Evolutionary conservation across 2,888 invertebrate species (phyloP).

Genomic region (Nysson spinosus): DNA sequence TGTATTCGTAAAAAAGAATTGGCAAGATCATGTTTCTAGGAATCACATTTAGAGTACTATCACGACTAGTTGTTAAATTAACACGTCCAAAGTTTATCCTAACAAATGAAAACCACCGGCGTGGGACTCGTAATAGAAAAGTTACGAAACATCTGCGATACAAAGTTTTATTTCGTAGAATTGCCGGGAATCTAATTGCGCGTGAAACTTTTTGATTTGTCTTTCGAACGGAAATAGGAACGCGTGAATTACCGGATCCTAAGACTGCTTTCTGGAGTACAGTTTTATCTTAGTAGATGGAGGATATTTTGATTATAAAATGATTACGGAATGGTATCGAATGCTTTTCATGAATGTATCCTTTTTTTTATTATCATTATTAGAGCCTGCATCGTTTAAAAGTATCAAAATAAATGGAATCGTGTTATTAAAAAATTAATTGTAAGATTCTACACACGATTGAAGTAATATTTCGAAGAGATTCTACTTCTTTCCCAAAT

Average conservation of each 20-base stretch:
- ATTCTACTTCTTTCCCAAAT: too few species aligned
- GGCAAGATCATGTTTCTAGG: slow-evolving; percentile 66
- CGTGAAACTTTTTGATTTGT: slow-evolving; percentile 34
- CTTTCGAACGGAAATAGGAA: slow-evolving; percentile 14
- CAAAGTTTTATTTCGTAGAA: slow-evolving; percentile 9
- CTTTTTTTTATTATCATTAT: too few species aligned
- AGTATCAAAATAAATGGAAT: too few species aligned
- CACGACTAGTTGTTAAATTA: slow-evolving; percentile 61
- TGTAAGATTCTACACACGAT: too few species aligned
- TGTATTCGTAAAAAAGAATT: slow-evolving; percentile 60
- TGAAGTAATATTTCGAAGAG: too few species aligned
- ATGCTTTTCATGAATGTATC: too few species aligned
- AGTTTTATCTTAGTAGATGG: slow-evolving; percentile 33
- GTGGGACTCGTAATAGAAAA: slow-evolving; percentile 51
- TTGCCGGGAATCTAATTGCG: slow-evolving; percentile 4
- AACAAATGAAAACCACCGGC: slow-evolving; percentile 41
- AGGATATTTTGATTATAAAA: slow-evolving; percentile 34
- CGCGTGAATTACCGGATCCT: slow-evolving; percentile 18
- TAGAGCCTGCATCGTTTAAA: too few species aligned
- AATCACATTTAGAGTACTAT: slow-evolving; percentile 66
- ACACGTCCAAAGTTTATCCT: slow-evolving; percentile 26
- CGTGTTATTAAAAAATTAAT: too few species aligned
- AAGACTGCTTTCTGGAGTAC: slow-evolving; percentile 32
- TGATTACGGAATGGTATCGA: slow-evolving; percentile 38
- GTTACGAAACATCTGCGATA: slow-evolving; percentile 35